Evolutionary conservation across 2,113 vertebrate genomes (phyloP), one percentile per base, ranked within the genome.

Genomic region (Zosterops lateralis): DNA sequence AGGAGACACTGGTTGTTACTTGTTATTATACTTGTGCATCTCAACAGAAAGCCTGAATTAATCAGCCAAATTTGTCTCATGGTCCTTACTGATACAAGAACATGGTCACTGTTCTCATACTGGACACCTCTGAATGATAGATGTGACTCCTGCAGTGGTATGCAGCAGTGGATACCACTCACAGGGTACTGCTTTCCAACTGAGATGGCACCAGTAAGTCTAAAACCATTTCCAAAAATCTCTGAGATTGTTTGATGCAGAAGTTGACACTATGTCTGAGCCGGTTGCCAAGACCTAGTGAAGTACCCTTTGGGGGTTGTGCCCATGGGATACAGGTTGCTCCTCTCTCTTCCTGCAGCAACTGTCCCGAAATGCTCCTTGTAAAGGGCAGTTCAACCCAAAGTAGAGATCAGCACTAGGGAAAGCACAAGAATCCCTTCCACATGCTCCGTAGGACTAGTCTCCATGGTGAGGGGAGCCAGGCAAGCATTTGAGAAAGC

Each of bases 401-500:
- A 44, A 53, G n/a, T 8, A 75, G 82, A 80, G 79, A 80, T 66
- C 77, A 80, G 31, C 66, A 9, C 85, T 94, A 42, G 47, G 58
- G 73, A 92, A 89, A 93, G 62, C 84, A 60, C 80, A 86, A 7
- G 54, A 48, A 70, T 71, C 56, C 75, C 44, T 28, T 80, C 75
- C 44, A 22, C 26, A 5, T 47, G 38, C 87, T 90, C 84, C 0
- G 0, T 82, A 25, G 0, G 0, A 68, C 77, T 83, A 89, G 94
- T 96, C 91, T 96, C 94, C 93, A 93, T 94, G 95, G 95, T 84
- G 93, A 96, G 76, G 28, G 64, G 72, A 95, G 36, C 79, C 90
- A 56, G 84, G 72, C 71, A 80, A 93, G 73, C 34, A 34, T 95
- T 89, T 81, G 58, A 84, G 92, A 78, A 96, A 91, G 75, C 95